Conservation (phyloP, 2,113 vertebrate species). For the Brienomyrus longianalis region DNA sequence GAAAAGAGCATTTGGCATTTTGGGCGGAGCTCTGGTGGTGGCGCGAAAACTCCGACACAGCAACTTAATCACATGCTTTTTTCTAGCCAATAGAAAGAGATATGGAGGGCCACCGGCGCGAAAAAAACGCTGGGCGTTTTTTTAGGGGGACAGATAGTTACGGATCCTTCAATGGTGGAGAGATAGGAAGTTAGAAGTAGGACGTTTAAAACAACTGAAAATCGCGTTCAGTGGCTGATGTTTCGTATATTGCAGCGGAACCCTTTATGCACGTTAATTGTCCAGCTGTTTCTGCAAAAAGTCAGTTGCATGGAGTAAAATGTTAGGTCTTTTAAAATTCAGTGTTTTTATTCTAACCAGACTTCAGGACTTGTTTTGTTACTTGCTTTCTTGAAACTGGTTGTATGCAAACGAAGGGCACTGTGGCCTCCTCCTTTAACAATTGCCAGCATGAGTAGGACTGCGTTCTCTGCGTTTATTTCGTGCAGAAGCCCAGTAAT, state of each 20-base stretch:
- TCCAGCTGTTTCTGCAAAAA: background rate
- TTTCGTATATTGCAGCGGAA: background rate
- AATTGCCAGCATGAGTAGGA: background rate
- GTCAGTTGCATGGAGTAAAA: background rate
- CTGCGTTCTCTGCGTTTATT: background rate
- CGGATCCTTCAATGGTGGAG: background rate
- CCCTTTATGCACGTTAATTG: background rate
- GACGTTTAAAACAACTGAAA: background rate
- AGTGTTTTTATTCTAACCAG: background rate
- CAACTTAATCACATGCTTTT: conserved; percentile 38
- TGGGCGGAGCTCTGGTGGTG: conserved; percentile 38
- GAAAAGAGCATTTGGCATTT: background rate
- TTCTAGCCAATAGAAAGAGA: conserved; percentile 30
- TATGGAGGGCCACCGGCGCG: conserved; percentile 47
- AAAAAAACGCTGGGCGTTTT: conserved; percentile 34
- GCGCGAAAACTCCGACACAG: conserved; percentile 49
- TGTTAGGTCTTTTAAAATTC: background rate
- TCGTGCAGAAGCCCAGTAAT: background rate
- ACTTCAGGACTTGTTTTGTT: background rate
- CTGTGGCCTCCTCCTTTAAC: background rate
- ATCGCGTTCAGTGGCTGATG: background rate
- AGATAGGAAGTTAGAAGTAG: background rate
- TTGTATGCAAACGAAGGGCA: background rate
- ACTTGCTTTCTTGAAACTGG: background rate
- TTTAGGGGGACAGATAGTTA: background rate